Evolutionary conservation across 1,140 invertebrate genomes (phyloP), one percentile per base, ranked within the genome.

Genomic region (Anastrepha obliqua): DNA sequence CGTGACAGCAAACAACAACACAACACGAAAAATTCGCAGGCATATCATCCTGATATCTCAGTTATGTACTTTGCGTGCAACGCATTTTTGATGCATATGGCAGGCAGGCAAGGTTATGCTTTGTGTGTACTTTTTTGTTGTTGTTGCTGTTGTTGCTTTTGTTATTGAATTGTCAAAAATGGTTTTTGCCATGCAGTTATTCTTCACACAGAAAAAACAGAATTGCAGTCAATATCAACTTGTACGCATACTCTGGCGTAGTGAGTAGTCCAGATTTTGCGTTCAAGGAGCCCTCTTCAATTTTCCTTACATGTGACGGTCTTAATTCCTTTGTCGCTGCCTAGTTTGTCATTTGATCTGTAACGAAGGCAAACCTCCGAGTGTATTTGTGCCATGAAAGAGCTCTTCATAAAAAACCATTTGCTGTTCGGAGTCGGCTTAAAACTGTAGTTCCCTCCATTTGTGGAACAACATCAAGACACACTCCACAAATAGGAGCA

Each of bases 131-230:
- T 2, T 60, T 87, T 13, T 4, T 87, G 9, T 44, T 67, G 64
- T 67, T 67, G 44, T 86, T 81, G 74, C 1, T 81, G 81, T 74
- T 87, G 29, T 58, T 87, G 9, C 86, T 67, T 87, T 87, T 67
- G n/a, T 86, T 81, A 81, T 81, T 81, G 74, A 81, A 81, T 81
- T 81, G 44, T 81, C 74, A 81, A 9, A 9, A 81, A 81, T 55
- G 13, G 74, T 81, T 81, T 81, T 58, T 67, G n/a, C 20, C 11
- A 29, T 67, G 7, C 64, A 9, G 8, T 11, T 67, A 3, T 29
- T 20, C 29, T 20, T 47, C 55, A 11, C 55, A 11, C 2, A 6
- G 64, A 9, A 29, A 39, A 67, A 67, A 67, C 7, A 17, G 29
- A 67, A 81, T 42, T 81, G 74, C 74, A 55, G 13, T 58, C 17